Evolutionary conservation across 1,140 invertebrate species (phyloP).

Genomic region (Drosophila nikananu): DNA sequence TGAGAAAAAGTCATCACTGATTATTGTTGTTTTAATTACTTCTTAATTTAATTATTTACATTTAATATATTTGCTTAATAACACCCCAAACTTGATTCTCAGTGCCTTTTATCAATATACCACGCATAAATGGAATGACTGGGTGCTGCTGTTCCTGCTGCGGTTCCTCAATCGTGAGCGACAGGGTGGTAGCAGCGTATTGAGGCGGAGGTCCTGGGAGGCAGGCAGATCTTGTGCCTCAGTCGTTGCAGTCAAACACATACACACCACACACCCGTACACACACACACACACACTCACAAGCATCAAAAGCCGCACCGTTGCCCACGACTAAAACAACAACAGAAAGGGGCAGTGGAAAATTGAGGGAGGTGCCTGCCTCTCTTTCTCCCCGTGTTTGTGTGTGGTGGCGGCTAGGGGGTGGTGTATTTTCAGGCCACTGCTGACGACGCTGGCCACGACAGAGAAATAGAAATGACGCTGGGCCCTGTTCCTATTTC

Average conservation of each 20-base stretch:
- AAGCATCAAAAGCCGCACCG: slow-evolving; percentile 59
- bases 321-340: slow-evolving; percentile 57
- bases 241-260: slow-evolving; percentile 45
- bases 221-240: slow-evolving; percentile 37
- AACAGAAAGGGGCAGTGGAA: slow-evolving; percentile 24
- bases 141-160: slow-evolving; percentile 48
- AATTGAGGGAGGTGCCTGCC: slow-evolving; percentile 10
- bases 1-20: too few relatives aligned
- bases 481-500: slow-evolving; percentile 52
- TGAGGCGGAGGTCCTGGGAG: neutral
- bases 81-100: neutral
- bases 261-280: slow-evolving; percentile 17
- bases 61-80: neutral
- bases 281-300: slow-evolving; percentile 17
- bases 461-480: slow-evolving; percentile 67
- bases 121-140: slow-evolving; percentile 64
- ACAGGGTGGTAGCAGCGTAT: neutral
- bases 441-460: slow-evolving; percentile 59
- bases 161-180: slow-evolving; percentile 48
- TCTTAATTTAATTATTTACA: neutral
- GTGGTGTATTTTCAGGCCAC: slow-evolving; percentile 22
- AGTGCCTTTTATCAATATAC: slow-evolving; percentile 63
- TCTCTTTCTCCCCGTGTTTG: neutral
- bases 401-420: neutral
- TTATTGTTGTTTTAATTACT: neutral